phyloP scores from a whole-genome alignment of 2,113 vertebrate genomes.

The Ivindomyrus marchei region DNA sequence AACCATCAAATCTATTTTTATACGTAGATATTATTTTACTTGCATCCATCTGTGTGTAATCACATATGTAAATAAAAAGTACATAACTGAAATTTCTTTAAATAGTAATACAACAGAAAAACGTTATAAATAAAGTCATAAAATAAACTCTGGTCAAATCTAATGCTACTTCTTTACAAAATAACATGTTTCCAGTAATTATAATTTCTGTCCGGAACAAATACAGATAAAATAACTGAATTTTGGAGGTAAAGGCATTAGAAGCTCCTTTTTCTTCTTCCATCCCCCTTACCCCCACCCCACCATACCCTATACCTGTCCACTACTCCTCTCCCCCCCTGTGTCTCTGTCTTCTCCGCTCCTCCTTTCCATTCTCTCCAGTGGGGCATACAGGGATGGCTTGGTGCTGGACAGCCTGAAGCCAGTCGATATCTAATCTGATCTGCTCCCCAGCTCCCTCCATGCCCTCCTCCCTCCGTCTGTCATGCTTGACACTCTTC shows the following conservation, averaged over 20 bases:
- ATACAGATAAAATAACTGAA: background rate
- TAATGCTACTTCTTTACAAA: background rate
- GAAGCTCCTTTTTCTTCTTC: background rate
- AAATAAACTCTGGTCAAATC: background rate
- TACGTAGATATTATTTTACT: background rate
- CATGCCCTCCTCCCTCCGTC: constrained; percentile 19
- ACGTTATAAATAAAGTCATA: background rate
- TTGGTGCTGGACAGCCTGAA: constrained; percentile 37
- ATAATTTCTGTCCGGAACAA: background rate
- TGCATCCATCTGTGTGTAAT: background rate
- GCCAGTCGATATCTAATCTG: constrained; percentile 49
- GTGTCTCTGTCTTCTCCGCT: background rate
- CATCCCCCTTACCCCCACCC: background rate
- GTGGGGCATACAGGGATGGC: constrained; percentile 27
- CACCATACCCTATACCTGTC: background rate
- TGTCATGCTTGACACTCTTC: constrained; percentile 24
- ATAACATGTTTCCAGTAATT: background rate
- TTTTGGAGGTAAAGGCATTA: background rate
- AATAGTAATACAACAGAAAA: background rate
- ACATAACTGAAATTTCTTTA: background rate
- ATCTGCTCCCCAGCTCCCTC: constrained; percentile 21
- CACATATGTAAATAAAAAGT: background rate
- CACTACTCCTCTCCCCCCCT: constrained; percentile 2
- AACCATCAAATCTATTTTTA: background rate
- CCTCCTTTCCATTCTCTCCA: background rate